These are phyloP conservation scores for Dreissena rostriformis DNA, from an alignment of 1,140 invertebrate genomes.

Conservation along the genomic window DNA sequence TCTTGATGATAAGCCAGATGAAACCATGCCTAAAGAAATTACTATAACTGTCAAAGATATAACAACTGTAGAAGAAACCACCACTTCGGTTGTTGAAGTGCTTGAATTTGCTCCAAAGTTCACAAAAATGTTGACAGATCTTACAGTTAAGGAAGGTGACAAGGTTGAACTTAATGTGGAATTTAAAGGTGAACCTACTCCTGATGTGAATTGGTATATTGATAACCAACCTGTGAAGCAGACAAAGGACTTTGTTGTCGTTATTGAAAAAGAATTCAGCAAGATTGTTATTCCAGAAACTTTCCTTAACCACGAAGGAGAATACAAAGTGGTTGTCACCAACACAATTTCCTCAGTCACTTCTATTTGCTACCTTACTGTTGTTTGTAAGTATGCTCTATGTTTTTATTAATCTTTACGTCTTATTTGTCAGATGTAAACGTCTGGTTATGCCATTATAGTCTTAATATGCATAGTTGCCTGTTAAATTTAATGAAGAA, in stretches of 20 bases:
- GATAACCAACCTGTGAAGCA: slow-evolving; percentile 85
- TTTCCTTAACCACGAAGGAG: slow-evolving; percentile 76
- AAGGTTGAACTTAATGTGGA: slow-evolving; percentile 83
- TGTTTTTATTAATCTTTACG: background rate
- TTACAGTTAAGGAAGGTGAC: slow-evolving; percentile 65
- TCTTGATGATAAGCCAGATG: slow-evolving; percentile 34
- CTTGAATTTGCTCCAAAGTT: slow-evolving; percentile 67
- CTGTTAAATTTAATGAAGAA: no score
- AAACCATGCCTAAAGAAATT: slow-evolving; percentile 32
- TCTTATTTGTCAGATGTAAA: no score
- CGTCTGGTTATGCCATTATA: no score
- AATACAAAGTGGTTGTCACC: slow-evolving; percentile 74
- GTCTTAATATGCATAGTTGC: no score
- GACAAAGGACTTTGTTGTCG: slow-evolving; percentile 66
- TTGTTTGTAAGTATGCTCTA: slow-evolving; percentile 67
- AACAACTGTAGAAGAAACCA: slow-evolving; percentile 49
- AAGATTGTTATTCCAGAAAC: slow-evolving; percentile 74
- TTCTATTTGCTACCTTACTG: slow-evolving; percentile 70
- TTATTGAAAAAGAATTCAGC: slow-evolving; percentile 67
- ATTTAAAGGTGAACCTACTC: slow-evolving; percentile 94
- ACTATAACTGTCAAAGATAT: slow-evolving; percentile 38
- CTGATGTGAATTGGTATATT: slow-evolving; percentile 94
- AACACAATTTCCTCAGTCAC: slow-evolving; percentile 73
- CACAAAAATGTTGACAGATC: slow-evolving; percentile 62
- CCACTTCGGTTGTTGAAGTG: slow-evolving; percentile 50